Percentiles rank a stretch among this genome's conserved stretches.
phyloP scores from a whole-genome alignment of 2,113 vertebrate species.

The Rattus rattus region DNA sequence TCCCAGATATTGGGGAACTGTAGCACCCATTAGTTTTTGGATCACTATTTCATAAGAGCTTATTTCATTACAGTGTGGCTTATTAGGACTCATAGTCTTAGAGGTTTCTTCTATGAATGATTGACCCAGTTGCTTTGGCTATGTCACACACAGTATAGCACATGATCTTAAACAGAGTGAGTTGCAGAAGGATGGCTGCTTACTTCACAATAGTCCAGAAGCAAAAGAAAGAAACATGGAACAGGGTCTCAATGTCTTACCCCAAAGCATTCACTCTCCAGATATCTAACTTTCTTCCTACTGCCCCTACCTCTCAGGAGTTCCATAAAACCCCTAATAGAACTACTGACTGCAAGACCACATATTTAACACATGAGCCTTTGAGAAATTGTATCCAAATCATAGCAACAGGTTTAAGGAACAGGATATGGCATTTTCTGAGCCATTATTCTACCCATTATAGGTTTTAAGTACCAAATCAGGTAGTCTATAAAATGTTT shows the following conservation, averaged over 20 bases:
- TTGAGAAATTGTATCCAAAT: background rate
- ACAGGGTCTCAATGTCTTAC: no score
- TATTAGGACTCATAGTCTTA: background rate
- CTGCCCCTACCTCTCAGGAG: no score
- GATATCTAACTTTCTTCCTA: background rate
- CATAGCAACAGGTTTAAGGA: background rate
- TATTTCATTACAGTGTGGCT: background rate
- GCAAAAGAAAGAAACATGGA: background rate
- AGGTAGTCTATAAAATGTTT: background rate
- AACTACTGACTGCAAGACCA: no score
- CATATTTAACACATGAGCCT: background rate
- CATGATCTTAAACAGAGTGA: background rate
- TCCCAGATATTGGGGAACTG: background rate
- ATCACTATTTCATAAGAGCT: background rate
- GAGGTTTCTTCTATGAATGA: background rate
- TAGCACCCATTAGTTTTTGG: no score
- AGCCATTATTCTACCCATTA: background rate
- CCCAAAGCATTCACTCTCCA: background rate
- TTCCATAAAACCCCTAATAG: background rate
- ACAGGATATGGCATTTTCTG: background rate
- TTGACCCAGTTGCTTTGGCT: background rate
- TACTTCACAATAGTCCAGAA: no score
- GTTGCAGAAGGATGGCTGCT: no score
- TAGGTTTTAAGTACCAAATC: background rate
- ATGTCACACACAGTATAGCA: background rate